Evolutionary conservation across 2,888 invertebrate genomes (phyloP).

Genomic region (Tenthredo amoena): DNA sequence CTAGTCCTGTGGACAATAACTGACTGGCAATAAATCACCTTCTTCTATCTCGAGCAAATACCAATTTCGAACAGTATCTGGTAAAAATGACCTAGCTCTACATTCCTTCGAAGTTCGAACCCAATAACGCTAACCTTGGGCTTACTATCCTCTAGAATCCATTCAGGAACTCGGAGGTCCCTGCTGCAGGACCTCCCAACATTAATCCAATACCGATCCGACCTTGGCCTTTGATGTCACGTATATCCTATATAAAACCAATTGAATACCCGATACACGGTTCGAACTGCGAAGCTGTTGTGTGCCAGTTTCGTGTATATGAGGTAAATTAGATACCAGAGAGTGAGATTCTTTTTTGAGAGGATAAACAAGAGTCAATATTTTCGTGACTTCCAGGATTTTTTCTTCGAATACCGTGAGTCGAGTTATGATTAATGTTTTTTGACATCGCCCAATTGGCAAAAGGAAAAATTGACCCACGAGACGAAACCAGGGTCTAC

Average conservation of each 20-base stretch:
- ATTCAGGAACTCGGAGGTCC: conserved; percentile 37
- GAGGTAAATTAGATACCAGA: conserved; percentile 14
- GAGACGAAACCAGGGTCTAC: background rate
- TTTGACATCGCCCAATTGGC: background rate
- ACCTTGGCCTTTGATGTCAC: conserved; percentile 49
- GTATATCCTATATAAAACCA: conserved; percentile 18
- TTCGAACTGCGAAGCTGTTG: background rate
- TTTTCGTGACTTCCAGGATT: background rate
- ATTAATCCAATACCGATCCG: conserved; percentile 46
- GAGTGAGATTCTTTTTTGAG: too few relatives aligned
- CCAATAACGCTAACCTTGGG: conserved; percentile 40
- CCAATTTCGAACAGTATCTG: conserved; percentile 48
- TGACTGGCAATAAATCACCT: conserved; percentile 45
- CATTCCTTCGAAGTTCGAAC: conserved; percentile 27
- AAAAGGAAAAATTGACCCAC: background rate
- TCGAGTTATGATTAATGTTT: background rate
- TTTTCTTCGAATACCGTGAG: background rate
- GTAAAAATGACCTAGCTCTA: conserved; percentile 47
- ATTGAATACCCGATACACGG: conserved; percentile 14
- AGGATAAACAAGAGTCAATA: background rate
- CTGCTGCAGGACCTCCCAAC: conserved; percentile 26
- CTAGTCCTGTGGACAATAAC: conserved; percentile 30
- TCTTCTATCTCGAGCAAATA: conserved; percentile 21
- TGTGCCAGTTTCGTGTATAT: background rate
- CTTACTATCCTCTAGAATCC: conserved; percentile 29